Evolutionary conservation across 2,888 invertebrate genomes (phyloP).

Genomic region (Cabera pusaria): DNA sequence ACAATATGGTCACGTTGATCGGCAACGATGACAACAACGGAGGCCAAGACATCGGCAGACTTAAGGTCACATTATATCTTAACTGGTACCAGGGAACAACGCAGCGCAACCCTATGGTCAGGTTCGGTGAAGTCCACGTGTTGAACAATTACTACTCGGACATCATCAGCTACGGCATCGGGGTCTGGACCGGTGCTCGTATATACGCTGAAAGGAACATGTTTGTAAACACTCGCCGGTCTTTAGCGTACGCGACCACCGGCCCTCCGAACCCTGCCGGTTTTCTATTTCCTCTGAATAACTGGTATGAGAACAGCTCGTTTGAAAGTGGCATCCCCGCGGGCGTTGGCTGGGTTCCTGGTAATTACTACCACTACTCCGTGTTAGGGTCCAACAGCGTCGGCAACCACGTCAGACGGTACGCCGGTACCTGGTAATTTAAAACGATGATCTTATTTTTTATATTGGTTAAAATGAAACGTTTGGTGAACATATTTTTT

Average conservation of each 20-base stretch:
- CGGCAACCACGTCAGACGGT: slow-evolving; percentile 8
- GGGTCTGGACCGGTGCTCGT: slow-evolving; percentile 5
- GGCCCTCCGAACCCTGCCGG: too few relatives aligned
- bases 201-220: slow-evolving; percentile 19
- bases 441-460: too few relatives aligned
- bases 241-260: slow-evolving; percentile 4
- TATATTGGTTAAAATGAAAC: too few relatives aligned
- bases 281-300: too few relatives aligned
- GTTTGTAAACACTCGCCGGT: slow-evolving; percentile 11
- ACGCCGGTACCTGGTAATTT: background rate
- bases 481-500: too few relatives aligned
- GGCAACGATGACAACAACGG: slow-evolving; percentile 18
- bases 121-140: slow-evolving; percentile 18
- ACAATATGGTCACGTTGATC: slow-evolving; percentile 16
- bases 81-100: slow-evolving; percentile 23
- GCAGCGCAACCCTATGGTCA: slow-evolving; percentile 18
- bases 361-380: slow-evolving; percentile 10
- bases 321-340: slow-evolving; percentile 4
- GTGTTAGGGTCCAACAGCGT: slow-evolving; percentile 6
- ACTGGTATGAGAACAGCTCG: too few relatives aligned
- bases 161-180: slow-evolving; percentile 14
- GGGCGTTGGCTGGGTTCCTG: slow-evolving; percentile 3
- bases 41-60: slow-evolving; percentile 12
- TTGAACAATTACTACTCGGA: slow-evolving; percentile 21
- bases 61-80: slow-evolving; percentile 18